Conservation (phyloP, 2,888 invertebrate species). For the Drosophila imparisetae region DNA sequence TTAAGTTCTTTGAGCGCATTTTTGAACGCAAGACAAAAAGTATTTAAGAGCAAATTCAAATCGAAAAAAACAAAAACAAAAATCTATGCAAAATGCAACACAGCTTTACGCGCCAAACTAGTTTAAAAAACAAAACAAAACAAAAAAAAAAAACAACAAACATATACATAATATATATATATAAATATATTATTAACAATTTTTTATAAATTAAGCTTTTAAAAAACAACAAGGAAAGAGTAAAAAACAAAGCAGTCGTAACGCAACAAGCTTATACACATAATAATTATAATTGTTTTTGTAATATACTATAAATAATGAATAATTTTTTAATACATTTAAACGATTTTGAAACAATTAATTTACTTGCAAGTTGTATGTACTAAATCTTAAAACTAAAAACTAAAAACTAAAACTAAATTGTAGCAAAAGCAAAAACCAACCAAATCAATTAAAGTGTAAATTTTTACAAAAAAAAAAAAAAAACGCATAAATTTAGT, state of each 20-base stretch:
- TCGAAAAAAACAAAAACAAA: slow-evolving; percentile 39
- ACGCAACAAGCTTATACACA: slow-evolving; percentile 58
- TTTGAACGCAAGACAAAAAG: slow-evolving; percentile 69
- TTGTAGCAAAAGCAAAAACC: slow-evolving; percentile 57
- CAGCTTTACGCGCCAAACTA: slow-evolving; percentile 80
- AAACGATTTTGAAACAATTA: slow-evolving; percentile 54
- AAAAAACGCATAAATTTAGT: slow-evolving; percentile 54
- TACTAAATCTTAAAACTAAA: slow-evolving; percentile 47
- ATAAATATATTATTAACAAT: slow-evolving; percentile 50
- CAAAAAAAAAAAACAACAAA: slow-evolving; percentile 30
- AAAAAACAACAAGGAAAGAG: slow-evolving; percentile 36
- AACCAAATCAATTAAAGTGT: slow-evolving; percentile 66
- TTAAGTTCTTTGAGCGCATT: slow-evolving; percentile 71
- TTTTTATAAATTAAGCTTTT: slow-evolving; percentile 66
- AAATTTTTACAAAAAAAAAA: slow-evolving; percentile 57
- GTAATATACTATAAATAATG: slow-evolving; percentile 56
- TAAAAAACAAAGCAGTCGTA: slow-evolving; percentile 42
- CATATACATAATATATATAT: slow-evolving; percentile 38
- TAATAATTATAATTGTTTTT: slow-evolving; percentile 64
- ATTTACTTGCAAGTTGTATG: slow-evolving; percentile 71
- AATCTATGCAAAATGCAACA: slow-evolving; percentile 70
- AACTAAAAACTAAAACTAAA: slow-evolving; percentile 31
- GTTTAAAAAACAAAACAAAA: slow-evolving; percentile 66
- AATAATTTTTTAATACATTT: slow-evolving; percentile 52
- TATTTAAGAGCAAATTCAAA: slow-evolving; percentile 72